Evolutionary conservation across 1,140 invertebrate genomes (phyloP).

Genomic region (Ostrea edulis): DNA sequence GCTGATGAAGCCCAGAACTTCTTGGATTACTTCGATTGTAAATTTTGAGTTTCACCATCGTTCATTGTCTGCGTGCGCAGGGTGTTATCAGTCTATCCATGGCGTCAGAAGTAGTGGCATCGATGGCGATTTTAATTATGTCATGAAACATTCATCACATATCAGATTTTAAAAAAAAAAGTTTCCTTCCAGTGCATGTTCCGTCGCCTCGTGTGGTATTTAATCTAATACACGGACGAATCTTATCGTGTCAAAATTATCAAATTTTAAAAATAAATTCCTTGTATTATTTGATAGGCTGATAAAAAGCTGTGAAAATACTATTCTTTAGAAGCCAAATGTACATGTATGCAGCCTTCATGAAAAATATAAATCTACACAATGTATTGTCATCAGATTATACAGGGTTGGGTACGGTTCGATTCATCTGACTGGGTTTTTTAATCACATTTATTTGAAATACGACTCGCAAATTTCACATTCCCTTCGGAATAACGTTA

Average conservation of each 20-base stretch:
- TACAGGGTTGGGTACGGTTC: too few species aligned
- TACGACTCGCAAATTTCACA: too few species aligned
- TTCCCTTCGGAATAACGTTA: too few species aligned
- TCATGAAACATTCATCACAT: background rate
- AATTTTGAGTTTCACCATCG: background rate
- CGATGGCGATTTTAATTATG: background rate
- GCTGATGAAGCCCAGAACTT: slow-evolving; percentile 5
- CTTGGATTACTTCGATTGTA: slow-evolving; percentile 4
- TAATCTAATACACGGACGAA: background rate
- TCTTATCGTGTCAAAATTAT: background rate
- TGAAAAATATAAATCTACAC: background rate
- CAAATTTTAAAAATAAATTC: background rate
- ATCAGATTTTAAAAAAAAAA: background rate
- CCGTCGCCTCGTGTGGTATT: background rate
- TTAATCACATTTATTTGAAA: background rate
- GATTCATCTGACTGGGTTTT: background rate
- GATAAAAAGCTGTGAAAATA: background rate
- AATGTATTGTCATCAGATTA: too few species aligned
- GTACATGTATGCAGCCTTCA: background rate
- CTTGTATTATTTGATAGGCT: background rate
- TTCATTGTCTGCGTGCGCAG: background rate
- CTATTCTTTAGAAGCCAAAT: background rate
- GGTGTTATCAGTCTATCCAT: background rate
- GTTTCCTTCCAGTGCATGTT: background rate
- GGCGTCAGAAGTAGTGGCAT: background rate